Percentiles rank a stretch among this genome's conserved stretches.
Evolutionary conservation across 2,113 vertebrate species (phyloP).

Genomic region (Capreolus pygargus): DNA sequence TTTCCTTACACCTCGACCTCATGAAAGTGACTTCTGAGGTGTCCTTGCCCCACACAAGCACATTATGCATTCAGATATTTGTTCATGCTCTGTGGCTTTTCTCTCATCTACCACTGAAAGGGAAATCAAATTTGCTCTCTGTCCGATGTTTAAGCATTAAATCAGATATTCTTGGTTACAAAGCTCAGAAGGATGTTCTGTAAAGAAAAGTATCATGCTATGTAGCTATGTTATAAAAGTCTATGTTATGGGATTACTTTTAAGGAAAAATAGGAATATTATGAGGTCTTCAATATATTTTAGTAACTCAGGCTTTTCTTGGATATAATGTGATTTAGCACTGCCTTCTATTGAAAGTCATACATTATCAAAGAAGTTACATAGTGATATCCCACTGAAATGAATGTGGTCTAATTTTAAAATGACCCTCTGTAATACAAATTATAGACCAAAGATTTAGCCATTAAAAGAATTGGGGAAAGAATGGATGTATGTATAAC

Average conservation of each 20-base stretch:
- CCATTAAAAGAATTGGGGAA: neutral
- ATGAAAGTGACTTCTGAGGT: neutral
- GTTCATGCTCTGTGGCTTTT: neutral
- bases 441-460: neutral
- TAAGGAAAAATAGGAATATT: neutral
- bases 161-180: neutral
- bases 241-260: neutral
- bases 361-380: neutral
- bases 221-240: neutral
- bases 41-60: neutral
- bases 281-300: neutral
- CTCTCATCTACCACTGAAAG: neutral
- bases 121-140: constrained; percentile 35
- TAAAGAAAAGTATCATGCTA: neutral
- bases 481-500: neutral
- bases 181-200: neutral
- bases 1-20: neutral
- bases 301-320: neutral
- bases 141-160: constrained; percentile 11
- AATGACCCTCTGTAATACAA: neutral
- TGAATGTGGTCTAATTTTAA: neutral
- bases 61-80: neutral
- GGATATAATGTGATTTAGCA: neutral
- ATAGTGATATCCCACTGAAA: neutral
- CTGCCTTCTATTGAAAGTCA: neutral